These are phyloP conservation scores for Drymodes brunneopygia DNA, from an alignment of 2,113 vertebrate genomes.

Conservation along the genomic window DNA sequence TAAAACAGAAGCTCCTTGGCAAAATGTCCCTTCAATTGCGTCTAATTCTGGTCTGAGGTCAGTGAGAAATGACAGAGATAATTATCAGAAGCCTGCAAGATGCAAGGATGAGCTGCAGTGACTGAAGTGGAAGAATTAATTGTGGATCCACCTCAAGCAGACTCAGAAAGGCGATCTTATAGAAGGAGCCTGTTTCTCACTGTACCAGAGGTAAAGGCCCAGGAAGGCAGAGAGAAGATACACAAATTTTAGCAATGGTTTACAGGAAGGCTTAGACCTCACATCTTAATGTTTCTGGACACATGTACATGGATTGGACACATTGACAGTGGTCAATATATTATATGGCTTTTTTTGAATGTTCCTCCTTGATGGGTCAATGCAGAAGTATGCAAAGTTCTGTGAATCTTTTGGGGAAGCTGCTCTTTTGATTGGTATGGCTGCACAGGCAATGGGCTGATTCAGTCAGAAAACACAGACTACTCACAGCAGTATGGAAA, in stretches of 20 bases:
- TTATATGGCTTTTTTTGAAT: not conserved
- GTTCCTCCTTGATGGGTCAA: not conserved
- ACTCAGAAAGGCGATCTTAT: not conserved
- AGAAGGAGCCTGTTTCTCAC: not conserved
- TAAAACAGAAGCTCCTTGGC: not conserved
- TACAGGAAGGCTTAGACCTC: not conserved
- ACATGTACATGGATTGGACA: not conserved
- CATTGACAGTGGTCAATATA: not conserved
- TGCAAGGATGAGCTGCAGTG: not conserved
- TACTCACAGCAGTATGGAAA: not conserved
- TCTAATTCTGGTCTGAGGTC: not conserved
- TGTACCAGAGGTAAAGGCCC: not conserved
- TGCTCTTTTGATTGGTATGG: not conserved
- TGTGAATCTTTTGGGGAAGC: not conserved
- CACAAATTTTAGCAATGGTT: not conserved
- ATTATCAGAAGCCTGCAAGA: not conserved
- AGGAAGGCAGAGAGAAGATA: not conserved
- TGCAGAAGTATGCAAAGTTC: not conserved
- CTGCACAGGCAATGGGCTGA: not conserved
- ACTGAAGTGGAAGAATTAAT: not conserved
- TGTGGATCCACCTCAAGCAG: not conserved
- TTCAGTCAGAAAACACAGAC: not conserved
- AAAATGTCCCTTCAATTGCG: not conserved
- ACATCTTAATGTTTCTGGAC: not conserved
- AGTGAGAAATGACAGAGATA: not conserved